Percentiles rank a stretch among this genome's conserved stretches.
These are phyloP conservation scores for Limosa lapponica DNA, from an alignment of 2,797 vertebrate genomes.

Conservation along the genomic window DNA sequence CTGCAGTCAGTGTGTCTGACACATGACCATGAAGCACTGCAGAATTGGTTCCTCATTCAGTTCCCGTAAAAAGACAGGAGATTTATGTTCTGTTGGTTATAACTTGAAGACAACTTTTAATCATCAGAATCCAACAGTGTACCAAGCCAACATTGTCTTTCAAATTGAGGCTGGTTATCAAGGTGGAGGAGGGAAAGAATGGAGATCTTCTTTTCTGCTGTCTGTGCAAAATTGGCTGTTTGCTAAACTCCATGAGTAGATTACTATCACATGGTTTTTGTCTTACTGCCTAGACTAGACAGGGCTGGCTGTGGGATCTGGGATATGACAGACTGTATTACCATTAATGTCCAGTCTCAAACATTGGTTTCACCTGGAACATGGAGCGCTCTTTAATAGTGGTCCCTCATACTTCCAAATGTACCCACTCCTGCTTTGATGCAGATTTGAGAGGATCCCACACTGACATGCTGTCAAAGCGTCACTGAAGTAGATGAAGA, in stretches of 20 bases:
- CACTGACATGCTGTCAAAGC: neutral
- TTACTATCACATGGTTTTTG: rapidly evolving
- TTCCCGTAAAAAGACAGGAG: neutral
- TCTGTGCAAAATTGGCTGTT: neutral
- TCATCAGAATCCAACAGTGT: neutral
- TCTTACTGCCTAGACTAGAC: neutral
- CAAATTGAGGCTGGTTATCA: neutral
- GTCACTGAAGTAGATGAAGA: neutral
- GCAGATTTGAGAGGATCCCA: neutral
- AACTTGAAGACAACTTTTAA: neutral
- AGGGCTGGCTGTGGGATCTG: neutral
- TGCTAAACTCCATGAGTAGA: rapidly evolving
- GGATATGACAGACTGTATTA: neutral
- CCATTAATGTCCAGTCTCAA: neutral
- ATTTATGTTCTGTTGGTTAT: neutral
- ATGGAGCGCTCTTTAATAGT: neutral
- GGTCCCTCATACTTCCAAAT: neutral
- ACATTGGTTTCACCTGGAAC: neutral
- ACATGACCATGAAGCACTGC: rapidly evolving
- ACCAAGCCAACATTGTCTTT: rapidly evolving
- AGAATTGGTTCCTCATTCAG: rapidly evolving
- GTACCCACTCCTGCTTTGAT: neutral
- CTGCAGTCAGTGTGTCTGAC: neutral
- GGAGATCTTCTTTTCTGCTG: neutral
- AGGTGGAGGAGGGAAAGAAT: neutral